A percentile compares a stretch with the other conserved stretches of the same genome.
phyloP scores from a whole-genome alignment of 2,797 vertebrate genomes.

The Acropternis orthonyx region DNA sequence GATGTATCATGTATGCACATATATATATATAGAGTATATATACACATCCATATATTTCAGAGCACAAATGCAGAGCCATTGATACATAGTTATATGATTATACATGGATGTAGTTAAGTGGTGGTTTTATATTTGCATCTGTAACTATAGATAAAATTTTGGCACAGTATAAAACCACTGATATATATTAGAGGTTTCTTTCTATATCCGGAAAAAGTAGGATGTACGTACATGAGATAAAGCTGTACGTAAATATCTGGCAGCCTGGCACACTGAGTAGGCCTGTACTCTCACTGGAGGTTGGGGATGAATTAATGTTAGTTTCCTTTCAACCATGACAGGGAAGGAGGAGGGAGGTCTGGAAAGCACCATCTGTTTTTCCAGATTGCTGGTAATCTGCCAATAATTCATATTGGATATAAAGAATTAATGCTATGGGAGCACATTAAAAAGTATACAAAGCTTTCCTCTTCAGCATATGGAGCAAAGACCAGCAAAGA shows the following conservation, averaged over 20 bases:
- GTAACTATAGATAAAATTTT: background rate
- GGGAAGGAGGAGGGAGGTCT: constrained; percentile 61
- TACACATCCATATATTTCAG: background rate
- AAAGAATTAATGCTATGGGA: constrained; percentile 63
- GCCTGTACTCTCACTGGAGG: constrained; percentile 39
- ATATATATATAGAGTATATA: background rate
- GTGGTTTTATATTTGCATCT: background rate
- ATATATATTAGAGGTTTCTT: background rate
- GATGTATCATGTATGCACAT: background rate
- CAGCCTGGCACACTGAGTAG: constrained; percentile 42
- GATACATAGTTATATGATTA: background rate
- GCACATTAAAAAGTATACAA: constrained; percentile 20
- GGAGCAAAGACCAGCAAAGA: background rate
- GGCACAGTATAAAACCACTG: background rate
- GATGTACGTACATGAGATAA: background rate
- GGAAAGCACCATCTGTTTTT: constrained; percentile 71
- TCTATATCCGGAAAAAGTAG: constrained; percentile 12
- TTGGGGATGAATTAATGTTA: constrained; percentile 55
- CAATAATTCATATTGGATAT: constrained; percentile 65
- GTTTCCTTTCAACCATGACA: constrained; percentile 69
- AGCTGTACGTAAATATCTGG: constrained; percentile 24
- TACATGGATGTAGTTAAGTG: background rate
- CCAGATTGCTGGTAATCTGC: constrained; percentile 71
- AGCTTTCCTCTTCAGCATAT: constrained; percentile 1
- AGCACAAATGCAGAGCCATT: background rate